These are phyloP conservation scores for Linepithema humile DNA, from an alignment of 1,140 invertebrate species.

Conservation along the genomic window DNA sequence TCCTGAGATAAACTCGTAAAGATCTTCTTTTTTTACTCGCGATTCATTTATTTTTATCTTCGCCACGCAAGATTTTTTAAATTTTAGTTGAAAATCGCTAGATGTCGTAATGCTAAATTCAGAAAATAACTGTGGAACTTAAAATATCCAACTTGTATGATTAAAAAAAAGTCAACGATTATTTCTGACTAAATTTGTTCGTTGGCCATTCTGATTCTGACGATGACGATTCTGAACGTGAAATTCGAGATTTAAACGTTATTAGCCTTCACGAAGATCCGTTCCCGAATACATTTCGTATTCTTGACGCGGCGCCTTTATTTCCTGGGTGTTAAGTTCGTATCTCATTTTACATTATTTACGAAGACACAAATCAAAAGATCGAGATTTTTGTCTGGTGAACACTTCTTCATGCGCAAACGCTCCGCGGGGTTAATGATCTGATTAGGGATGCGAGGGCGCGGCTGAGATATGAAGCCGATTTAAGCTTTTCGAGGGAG, in stretches of 20 bases:
- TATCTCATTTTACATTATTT: background rate
- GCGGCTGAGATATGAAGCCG: constrained; percentile 69
- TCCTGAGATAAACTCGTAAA: constrained; percentile 16
- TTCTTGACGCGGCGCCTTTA: background rate
- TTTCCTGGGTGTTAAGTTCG: constrained; percentile 4
- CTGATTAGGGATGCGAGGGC: constrained; percentile 73
- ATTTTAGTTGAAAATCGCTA: background rate
- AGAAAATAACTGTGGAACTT: too few relatives aligned
- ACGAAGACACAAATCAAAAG: constrained; percentile 10
- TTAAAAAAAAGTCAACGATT: background rate
- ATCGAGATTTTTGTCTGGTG: constrained; percentile 9
- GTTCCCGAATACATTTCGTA: background rate
- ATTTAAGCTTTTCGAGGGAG: constrained; percentile 73
- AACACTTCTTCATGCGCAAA: constrained; percentile 61
- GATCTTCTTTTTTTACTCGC: background rate
- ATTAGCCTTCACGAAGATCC: background rate
- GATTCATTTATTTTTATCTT: background rate
- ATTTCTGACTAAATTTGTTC: background rate
- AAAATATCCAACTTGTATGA: too few relatives aligned
- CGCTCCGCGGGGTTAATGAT: constrained; percentile 69
- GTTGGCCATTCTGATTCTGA: too few relatives aligned
- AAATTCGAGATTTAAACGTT: background rate
- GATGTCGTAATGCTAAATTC: background rate
- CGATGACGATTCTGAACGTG: background rate
- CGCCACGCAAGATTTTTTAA: background rate